Evolutionary conservation across 1,140 invertebrate species (phyloP).

Genomic region (Eulimnadia texana): DNA sequence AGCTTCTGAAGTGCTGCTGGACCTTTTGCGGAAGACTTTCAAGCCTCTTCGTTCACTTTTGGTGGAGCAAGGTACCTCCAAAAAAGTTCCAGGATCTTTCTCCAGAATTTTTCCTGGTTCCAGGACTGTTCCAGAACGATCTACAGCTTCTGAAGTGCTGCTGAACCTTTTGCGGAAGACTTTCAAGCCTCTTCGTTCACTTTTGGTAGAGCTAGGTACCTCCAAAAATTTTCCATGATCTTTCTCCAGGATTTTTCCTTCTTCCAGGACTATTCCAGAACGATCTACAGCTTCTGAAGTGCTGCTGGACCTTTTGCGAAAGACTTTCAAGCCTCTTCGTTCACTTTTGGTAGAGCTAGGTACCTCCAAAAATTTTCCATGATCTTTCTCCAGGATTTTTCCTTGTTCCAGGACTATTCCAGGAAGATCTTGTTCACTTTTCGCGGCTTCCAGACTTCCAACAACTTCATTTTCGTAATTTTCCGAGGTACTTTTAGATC

Average conservation of each 20-base stretch:
- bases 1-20: background rate
- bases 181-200: background rate
- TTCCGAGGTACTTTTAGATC: too few species aligned
- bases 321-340: background rate
- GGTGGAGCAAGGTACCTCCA: too few species aligned
- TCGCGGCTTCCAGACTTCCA: too few species aligned
- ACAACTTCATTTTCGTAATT: too few species aligned
- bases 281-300: background rate
- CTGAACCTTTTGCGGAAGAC: background rate
- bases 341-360: too few species aligned
- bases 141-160: background rate
- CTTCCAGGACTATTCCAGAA: too few species aligned
- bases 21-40: background rate
- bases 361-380: background rate
- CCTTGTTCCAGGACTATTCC: too few species aligned
- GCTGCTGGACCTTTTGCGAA: background rate
- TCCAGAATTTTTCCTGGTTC: too few species aligned
- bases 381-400: background rate
- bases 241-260: background rate
- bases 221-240: background rate
- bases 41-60: background rate
- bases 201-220: too few species aligned
- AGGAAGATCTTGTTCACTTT: too few species aligned
- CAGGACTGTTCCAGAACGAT: too few species aligned
- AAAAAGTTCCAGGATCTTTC: background rate